Evolutionary conservation across 2,113 vertebrate species (phyloP), one percentile per base, ranked within the genome.

Genomic region (Hyla sarda): DNA sequence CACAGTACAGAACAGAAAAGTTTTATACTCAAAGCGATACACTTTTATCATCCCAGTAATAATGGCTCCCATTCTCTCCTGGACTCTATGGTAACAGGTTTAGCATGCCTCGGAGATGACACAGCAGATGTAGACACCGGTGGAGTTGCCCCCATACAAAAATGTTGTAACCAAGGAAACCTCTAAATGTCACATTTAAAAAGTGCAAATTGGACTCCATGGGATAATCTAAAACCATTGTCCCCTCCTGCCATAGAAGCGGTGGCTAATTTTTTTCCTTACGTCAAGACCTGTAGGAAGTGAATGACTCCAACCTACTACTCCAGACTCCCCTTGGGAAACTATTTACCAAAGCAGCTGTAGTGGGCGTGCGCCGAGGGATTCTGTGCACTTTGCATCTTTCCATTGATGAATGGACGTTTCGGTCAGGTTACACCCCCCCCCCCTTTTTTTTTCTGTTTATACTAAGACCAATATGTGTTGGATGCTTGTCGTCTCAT

Each of bases 141-240:
- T 67, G 41, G 56, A 6, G 25, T 81, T 47, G 56, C 37, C 78
- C 78, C 72, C 82, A 48, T 78, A 52, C 60, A 78, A 69, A 37
- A 60, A 79, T 7, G 1, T 48, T n/a, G 84, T 72, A 45, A 58
- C 76, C 75, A 28, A 50, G 75, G 75, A 45, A 72, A 86, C 76
- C 50, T 58, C 30, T 25, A 80, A 85, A 86, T 86, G 32, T 17
- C 75, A 80, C 50, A 21, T 80, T 71, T 30, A 52, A 65, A 69
- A 80, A 58, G 47, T 54, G 34, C 34, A 80, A 86, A 86, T 86
- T 86, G 76, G 76, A 79, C 65, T 54, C 75, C 19, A 6, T 32
- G 41, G 75, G 84, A 56, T 69, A 86, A 72, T 80, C 50, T 67
- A 80, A 30, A 50, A 34, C 37, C 10, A 62, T 71, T 79, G 69